Conservation (phyloP, 2,797 vertebrate species). For the Dicrostonyx torquatus region DNA sequence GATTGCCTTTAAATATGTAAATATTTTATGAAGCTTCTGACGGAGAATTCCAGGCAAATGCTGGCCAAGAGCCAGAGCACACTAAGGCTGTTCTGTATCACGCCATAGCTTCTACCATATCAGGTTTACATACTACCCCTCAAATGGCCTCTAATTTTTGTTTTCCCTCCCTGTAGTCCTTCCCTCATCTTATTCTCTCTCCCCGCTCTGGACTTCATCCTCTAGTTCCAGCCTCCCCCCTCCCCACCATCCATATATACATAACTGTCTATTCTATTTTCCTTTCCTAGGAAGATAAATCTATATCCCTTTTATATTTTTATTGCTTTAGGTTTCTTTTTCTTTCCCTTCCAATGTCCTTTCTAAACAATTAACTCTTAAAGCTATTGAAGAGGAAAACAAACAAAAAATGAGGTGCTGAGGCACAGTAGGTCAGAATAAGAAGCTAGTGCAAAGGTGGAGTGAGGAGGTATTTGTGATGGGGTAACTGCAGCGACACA, state of each 20-base stretch:
- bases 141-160: background rate
- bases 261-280: background rate
- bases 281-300: background rate
- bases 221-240: too few species aligned
- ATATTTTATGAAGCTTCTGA: background rate
- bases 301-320: background rate
- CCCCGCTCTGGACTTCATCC: background rate
- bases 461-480: background rate
- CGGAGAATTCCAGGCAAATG: too few species aligned
- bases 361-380: background rate
- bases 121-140: background rate
- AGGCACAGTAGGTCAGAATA: background rate
- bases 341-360: background rate
- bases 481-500: rapidly evolving
- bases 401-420: background rate
- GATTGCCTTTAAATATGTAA: background rate
- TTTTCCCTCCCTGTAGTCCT: background rate
- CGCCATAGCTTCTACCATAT: background rate
- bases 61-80: too few species aligned
- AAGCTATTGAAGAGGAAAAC: background rate
- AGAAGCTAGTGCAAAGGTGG: background rate
- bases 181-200: background rate
- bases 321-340: background rate
- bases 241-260: background rate
- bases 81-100: too few species aligned